Evolutionary conservation across 2,888 invertebrate genomes (phyloP), one percentile per base, ranked within the genome.

Genomic region (Drosophila longiperda): DNA sequence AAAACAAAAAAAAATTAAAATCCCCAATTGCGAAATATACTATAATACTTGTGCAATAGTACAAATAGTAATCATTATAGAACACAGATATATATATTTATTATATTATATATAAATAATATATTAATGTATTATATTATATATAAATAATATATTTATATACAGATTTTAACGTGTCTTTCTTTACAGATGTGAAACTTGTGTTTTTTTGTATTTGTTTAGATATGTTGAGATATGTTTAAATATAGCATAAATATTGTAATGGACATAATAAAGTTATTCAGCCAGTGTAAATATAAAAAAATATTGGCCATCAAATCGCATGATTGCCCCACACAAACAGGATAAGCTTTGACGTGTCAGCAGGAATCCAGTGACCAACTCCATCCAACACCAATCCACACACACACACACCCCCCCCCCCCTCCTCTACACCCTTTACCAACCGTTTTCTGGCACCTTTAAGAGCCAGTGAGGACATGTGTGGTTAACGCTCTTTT

Each of bases 401-500:
- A n/a, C n/a, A n/a, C n/a, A n/a, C n/a, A n/a, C n/a, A n/a, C n/a
- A n/a, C n/a, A n/a, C 26, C 26, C 1, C 1, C 1, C 23, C 26
- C 1, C 26, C 12, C 9, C n/a, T 0, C 40, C 9, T 11, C 20
- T n/a, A 6, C 23, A 3, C 1, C 29, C 29, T 29, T 29, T 29
- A 6, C 29, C 29, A 29, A 0, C 1, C 29, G 6, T 29, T 8
- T 32, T 6, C 38, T 2, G 11, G n/a, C 53, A 34, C 48, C 65
- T 60, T 69, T 74, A 75, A 74, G 70, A 73, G 29, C 66, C 68
- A 61, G 63, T 57, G 65, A 66, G 80, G 68, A 77, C 74, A 78
- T 71, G 78, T 86, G 83, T 67, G 75, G 87, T 77, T 72, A 78
- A 64, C 81, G 74, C 66, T 70, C 69, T 83, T 81, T 80, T 82